Evolutionary conservation across 1,140 invertebrate species (phyloP).

Genomic region (Dreissena rostriformis): DNA sequence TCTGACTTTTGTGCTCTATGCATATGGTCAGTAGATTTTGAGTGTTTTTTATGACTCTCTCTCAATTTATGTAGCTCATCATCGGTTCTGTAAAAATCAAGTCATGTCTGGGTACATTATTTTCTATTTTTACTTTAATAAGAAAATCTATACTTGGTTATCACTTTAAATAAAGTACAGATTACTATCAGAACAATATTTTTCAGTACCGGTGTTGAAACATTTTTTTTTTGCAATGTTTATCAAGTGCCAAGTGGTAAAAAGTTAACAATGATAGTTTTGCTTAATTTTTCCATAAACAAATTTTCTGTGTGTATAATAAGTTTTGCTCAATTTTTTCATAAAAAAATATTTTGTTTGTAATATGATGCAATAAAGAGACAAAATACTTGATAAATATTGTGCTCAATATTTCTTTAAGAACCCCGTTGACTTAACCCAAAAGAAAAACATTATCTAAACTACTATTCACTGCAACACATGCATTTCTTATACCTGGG

Average conservation of each 20-base stretch:
- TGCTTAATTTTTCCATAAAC: too few species aligned
- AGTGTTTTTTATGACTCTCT: conserved; percentile 15
- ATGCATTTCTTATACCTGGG: too few species aligned
- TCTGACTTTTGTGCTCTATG: conserved; percentile 17
- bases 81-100: conserved; percentile 66
- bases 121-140: background rate
- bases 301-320: too few species aligned
- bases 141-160: background rate
- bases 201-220: background rate
- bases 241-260: background rate
- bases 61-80: conserved; percentile 67
- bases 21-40: conserved; percentile 61
- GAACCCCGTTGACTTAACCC: background rate
- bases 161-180: background rate
- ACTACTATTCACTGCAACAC: background rate
- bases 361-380: too few species aligned
- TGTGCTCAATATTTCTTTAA: too few species aligned
- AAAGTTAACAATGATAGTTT: background rate
- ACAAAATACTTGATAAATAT: too few species aligned
- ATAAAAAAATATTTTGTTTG: too few species aligned
- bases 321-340: too few species aligned
- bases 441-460: background rate
- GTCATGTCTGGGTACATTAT: conserved; percentile 5
- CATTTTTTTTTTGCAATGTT: background rate
- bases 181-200: background rate